Evolutionary conservation across 2,888 invertebrate species (phyloP).

Genomic region (Heliconius erato): DNA sequence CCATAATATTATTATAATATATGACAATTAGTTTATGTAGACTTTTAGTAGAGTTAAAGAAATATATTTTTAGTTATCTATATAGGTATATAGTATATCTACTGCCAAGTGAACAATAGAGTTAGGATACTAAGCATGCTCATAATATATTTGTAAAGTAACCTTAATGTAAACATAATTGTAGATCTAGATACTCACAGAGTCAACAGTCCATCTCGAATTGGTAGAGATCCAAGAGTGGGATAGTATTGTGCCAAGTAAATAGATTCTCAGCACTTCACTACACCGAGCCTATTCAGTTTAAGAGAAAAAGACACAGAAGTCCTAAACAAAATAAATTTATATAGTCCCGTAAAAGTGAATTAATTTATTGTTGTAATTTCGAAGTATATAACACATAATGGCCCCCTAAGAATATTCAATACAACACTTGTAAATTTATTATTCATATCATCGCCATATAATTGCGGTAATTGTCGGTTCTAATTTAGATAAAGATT

Average conservation of each 20-base stretch:
- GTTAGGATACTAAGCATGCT: constrained; percentile 12
- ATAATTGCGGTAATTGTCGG: constrained; percentile 66
- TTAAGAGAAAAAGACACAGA: constrained; percentile 62
- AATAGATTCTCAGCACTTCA: constrained; percentile 48
- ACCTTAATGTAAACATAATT: constrained; percentile 34
- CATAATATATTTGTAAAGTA: constrained; percentile 48
- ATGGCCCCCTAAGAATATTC: constrained; percentile 55
- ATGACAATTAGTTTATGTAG: background rate
- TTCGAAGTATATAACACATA: constrained; percentile 28
- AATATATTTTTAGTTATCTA: background rate
- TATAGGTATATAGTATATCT: background rate
- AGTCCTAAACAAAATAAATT: constrained; percentile 59
- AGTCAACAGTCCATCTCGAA: constrained; percentile 50
- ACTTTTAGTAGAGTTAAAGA: background rate
- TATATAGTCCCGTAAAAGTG: constrained; percentile 67
- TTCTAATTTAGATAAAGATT: constrained; percentile 79
- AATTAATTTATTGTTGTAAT: constrained; percentile 69
- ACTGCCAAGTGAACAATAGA: background rate
- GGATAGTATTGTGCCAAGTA: constrained; percentile 63
- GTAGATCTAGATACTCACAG: constrained; percentile 28
- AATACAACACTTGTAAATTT: constrained; percentile 62
- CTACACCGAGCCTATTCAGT: constrained; percentile 46
- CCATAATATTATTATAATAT: too few species aligned
- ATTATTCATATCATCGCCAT: constrained; percentile 62
- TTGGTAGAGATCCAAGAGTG: constrained; percentile 75